These are phyloP conservation scores for Tetranychus cinnabarinus DNA, from an alignment of 1,140 invertebrate species.

Conservation along the genomic window DNA sequence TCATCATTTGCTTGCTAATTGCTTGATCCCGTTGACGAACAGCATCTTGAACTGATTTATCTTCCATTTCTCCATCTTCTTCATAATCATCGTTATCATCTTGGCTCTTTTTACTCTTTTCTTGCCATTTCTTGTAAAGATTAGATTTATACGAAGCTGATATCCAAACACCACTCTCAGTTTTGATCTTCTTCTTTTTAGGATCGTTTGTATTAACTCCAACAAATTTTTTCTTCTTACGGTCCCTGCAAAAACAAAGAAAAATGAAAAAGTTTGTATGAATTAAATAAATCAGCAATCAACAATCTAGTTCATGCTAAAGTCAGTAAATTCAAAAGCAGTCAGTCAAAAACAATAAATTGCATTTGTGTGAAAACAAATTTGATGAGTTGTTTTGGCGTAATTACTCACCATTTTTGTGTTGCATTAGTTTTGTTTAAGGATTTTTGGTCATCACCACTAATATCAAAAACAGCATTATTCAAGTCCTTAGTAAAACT, in stretches of 20 bases:
- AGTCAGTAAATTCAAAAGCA: too few relatives aligned
- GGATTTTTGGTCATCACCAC: constrained; percentile 40
- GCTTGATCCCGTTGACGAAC: neutral
- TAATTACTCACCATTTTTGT: neutral
- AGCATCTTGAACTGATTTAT: neutral
- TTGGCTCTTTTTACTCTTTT: neutral
- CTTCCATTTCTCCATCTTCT: neutral
- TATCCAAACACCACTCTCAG: constrained; percentile 81
- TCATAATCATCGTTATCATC: neutral
- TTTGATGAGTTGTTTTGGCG: too few relatives aligned
- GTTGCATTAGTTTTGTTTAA: constrained; percentile 28
- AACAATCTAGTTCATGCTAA: too few relatives aligned
- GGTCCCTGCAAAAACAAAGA: constrained; percentile 31
- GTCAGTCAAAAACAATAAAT: too few relatives aligned
- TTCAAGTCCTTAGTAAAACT: constrained; percentile 41
- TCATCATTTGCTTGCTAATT: neutral
- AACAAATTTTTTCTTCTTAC: constrained; percentile 80
- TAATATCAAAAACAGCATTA: constrained; percentile 47
- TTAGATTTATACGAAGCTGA: constrained; percentile 77
- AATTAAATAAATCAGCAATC: neutral
- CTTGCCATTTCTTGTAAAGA: constrained; percentile 60
- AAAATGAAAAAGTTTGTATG: too few relatives aligned
- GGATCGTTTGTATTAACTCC: constrained; percentile 31
- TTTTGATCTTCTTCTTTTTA: constrained; percentile 56
- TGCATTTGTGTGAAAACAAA: too few relatives aligned